Percentiles rank a stretch among this genome's conserved stretches.
phyloP scores from a whole-genome alignment of 2,113 vertebrate species.

The Varanus salvator region DNA sequence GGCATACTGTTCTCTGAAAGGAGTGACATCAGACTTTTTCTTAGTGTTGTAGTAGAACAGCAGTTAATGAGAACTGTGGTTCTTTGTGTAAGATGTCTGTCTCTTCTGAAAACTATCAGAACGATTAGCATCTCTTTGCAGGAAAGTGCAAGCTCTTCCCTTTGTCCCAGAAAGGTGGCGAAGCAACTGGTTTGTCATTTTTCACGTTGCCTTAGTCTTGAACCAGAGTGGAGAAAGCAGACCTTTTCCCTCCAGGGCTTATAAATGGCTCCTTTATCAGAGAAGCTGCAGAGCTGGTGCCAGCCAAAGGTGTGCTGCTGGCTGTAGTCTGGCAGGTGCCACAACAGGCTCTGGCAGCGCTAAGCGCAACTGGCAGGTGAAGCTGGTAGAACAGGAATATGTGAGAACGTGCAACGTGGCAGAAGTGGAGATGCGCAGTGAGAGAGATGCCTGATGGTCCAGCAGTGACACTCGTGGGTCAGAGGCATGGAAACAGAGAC shows the following conservation, averaged over 20 bases:
- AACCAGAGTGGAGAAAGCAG: not conserved
- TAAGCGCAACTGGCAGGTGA: not conserved
- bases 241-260: not conserved
- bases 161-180: not conserved
- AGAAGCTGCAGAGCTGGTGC: not conserved
- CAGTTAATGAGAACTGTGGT: not conserved
- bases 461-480: no score
- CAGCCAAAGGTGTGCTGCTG: not conserved
- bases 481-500: not conserved
- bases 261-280: not conserved
- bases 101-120: not conserved
- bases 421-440: not conserved
- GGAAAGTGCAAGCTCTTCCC: not conserved
- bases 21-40: not conserved
- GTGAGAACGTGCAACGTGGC: not conserved
- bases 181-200: not conserved
- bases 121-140: not conserved
- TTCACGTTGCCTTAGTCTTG: not conserved
- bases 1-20: not conserved
- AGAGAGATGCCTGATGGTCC: not conserved
- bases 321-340: not conserved
- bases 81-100: not conserved
- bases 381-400: slow-evolving; percentile 4
- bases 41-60: not conserved
- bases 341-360: not conserved